Conservation (phyloP, 53 echinoderm and acorn worm genomes). For the Hippasteria phrygiana region DNA sequence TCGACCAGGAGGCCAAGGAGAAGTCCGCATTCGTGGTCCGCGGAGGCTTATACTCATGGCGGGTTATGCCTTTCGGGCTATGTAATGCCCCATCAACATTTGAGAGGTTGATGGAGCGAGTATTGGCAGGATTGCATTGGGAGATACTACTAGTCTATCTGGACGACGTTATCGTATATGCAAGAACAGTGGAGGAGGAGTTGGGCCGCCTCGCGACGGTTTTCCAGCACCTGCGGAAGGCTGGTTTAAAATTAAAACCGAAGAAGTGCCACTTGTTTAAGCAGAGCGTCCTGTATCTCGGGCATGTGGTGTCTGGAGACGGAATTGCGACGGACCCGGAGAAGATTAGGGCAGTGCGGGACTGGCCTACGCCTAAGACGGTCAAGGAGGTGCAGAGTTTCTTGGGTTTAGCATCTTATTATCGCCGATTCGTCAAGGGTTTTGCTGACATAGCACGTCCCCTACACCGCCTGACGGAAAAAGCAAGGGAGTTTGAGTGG, state of each 20-base stretch:
- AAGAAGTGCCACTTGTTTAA: conserved; percentile 31
- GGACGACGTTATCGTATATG: conserved; percentile 54
- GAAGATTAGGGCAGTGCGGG: conserved; percentile 8
- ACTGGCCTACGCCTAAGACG: conserved; percentile 10
- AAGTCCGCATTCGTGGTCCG: conserved; percentile 42
- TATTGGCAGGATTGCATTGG: too few relatives aligned
- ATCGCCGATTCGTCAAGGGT: too few relatives aligned
- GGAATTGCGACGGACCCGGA: conserved; percentile 20
- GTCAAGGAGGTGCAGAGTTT: conserved; percentile 23
- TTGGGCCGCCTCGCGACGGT: conserved; percentile 1
- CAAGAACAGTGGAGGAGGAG: conserved; percentile 11
- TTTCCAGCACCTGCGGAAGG: background rate
- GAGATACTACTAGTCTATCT: conserved; percentile 42
- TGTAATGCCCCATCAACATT: conserved; percentile 58
- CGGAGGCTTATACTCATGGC: conserved; percentile 18
- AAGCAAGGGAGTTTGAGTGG: too few relatives aligned
- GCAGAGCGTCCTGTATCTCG: background rate
- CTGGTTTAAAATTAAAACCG: conserved; percentile 8
- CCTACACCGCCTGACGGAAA: too few relatives aligned
- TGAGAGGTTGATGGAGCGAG: conserved; percentile 60
- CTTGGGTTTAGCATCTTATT: background rate
- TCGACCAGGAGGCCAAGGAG: conserved; percentile 23
- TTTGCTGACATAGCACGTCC: too few relatives aligned
- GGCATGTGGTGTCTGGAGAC: conserved; percentile 29
- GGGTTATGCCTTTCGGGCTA: conserved; percentile 57